phyloP scores from a whole-genome alignment of 2,797 vertebrate genomes.

The Sebastes vulpes region DNA sequence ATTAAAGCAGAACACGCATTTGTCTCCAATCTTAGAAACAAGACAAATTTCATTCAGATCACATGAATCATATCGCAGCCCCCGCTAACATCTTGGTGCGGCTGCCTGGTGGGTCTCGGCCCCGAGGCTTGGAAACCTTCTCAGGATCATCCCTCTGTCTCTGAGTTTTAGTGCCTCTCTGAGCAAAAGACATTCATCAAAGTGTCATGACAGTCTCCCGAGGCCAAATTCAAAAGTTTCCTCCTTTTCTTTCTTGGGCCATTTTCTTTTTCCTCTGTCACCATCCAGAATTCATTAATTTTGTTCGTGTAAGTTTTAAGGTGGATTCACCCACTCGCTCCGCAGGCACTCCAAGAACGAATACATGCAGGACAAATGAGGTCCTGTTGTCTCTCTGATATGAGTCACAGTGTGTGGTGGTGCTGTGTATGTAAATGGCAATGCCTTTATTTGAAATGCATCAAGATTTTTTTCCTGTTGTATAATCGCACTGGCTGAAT shows the following conservation, averaged over 20 bases:
- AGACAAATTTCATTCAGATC: neutral
- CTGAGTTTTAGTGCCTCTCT: neutral
- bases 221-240: neutral
- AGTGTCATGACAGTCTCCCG: neutral
- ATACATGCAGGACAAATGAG: neutral
- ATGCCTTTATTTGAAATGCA: neutral
- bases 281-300: conserved; percentile 7
- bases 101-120: neutral
- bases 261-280: neutral
- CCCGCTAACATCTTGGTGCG: neutral
- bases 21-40: neutral
- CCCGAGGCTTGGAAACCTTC: neutral
- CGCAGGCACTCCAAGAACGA: neutral
- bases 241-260: neutral
- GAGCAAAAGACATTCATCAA: conserved; percentile 27
- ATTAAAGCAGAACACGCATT: neutral
- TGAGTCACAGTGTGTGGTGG: neutral
- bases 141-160: neutral
- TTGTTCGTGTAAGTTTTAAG: neutral
- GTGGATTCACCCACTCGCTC: neutral
- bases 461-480: neutral
- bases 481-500: neutral
- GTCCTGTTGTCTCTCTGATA: neutral
- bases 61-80: neutral
- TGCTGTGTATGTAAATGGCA: conserved; percentile 7